These are phyloP conservation scores for Macrotus californicus DNA, from an alignment of 2,113 vertebrate genomes.

Conservation along the genomic window DNA sequence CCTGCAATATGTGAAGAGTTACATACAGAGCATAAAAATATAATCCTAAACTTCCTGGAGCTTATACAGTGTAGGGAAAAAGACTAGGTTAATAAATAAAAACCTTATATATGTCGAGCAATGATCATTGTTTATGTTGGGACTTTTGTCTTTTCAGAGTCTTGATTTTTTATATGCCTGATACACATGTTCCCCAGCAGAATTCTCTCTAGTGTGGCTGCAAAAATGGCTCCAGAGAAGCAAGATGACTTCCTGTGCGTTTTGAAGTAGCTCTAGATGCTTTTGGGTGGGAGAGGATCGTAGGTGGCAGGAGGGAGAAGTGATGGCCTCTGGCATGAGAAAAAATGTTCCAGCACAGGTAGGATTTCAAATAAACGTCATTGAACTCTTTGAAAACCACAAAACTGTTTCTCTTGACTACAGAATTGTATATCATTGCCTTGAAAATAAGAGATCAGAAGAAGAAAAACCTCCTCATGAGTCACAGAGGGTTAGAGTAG, in stretches of 20 bases:
- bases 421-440: background rate
- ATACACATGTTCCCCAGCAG: background rate
- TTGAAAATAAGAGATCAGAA: conserved; percentile 54
- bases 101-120: background rate
- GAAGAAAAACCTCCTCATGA: background rate
- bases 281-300: background rate
- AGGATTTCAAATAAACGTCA: conserved; percentile 44
- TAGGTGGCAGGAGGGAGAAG: background rate
- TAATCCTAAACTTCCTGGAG: background rate
- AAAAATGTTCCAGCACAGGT: conserved; percentile 35
- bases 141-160: conserved; percentile 1
- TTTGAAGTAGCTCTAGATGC: background rate
- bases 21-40: background rate
- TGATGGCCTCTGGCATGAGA: background rate
- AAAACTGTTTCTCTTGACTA: conserved; percentile 26
- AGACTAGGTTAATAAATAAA: background rate
- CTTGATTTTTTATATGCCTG: background rate
- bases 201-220: background rate
- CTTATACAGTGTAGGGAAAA: background rate
- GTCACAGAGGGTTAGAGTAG: conserved; percentile 29
- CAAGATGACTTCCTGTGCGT: background rate
- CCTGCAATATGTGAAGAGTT: background rate
- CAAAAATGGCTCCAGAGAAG: background rate
- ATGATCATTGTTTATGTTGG: background rate
- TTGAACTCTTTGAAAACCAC: conserved; percentile 52